Evolutionary conservation across 2,113 vertebrate species (phyloP).

Genomic region (Lanius collurio): DNA sequence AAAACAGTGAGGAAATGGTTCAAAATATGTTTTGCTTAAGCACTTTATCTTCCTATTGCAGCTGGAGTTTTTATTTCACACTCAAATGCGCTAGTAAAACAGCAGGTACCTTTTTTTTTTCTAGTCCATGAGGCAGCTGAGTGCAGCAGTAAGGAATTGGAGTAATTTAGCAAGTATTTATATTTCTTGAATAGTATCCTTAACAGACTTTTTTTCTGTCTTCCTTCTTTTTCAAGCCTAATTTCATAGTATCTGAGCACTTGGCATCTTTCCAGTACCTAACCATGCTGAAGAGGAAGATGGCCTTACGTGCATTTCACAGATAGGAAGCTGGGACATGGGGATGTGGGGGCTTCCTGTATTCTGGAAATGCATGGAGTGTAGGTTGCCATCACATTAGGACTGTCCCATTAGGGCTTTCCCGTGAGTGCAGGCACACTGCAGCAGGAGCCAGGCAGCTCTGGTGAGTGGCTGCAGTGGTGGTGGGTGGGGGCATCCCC

Average conservation of each 20-base stretch:
- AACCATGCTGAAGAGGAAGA: neutral
- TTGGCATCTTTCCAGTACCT: neutral
- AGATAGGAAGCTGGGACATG: neutral
- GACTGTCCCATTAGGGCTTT: neutral
- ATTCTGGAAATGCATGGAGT: neutral
- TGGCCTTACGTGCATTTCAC: neutral
- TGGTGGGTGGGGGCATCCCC: no score
- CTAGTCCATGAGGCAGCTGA: neutral
- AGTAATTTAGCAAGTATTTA: neutral
- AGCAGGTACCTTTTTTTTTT: neutral
- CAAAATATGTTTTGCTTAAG: neutral
- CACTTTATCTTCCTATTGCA: conserved; percentile 43
- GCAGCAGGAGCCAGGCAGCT: neutral
- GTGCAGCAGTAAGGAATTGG: neutral
- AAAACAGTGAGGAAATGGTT: neutral
- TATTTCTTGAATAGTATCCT: neutral
- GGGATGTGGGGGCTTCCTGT: neutral
- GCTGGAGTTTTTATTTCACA: conserved; percentile 38
- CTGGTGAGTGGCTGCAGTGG: neutral
- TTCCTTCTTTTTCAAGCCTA: neutral
- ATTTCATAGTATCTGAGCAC: neutral
- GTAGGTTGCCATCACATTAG: neutral
- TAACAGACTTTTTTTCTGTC: neutral
- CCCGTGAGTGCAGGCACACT: rapidly evolving
- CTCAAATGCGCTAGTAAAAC: conserved; percentile 12